Evolutionary conservation across 2,113 vertebrate genomes (phyloP).

Genomic region (Anguilla rostrata): DNA sequence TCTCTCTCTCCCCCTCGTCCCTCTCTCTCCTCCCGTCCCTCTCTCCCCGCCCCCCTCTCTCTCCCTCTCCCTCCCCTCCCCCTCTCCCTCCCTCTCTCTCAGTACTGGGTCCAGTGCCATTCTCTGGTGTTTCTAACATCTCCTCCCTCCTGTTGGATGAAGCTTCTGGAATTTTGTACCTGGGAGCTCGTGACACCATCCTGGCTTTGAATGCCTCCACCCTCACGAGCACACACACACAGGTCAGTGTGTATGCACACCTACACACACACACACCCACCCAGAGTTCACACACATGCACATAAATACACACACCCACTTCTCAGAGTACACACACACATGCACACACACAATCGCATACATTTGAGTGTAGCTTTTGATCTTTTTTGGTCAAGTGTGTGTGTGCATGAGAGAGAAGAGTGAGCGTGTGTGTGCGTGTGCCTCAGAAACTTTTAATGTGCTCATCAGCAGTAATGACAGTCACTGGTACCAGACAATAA

Average conservation of each 20-base stretch:
- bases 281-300: too few relatives aligned
- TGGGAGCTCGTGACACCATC: background rate
- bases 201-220: background rate
- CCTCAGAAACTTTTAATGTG: too few relatives aligned
- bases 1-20: too few relatives aligned
- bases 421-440: too few relatives aligned
- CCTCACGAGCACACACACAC: background rate
- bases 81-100: background rate
- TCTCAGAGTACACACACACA: too few relatives aligned
- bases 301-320: too few relatives aligned
- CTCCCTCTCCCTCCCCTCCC: background rate
- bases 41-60: background rate
- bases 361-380: too few relatives aligned
- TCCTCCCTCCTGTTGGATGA: background rate
- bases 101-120: background rate
- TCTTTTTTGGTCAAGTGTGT: too few relatives aligned
- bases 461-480: too few relatives aligned
- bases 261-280: background rate
- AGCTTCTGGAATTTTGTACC: background rate
- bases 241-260: background rate
- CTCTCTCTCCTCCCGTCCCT: background rate
- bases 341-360: too few relatives aligned
- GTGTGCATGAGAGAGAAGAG: too few relatives aligned
- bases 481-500: too few relatives aligned
- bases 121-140: background rate